Evolutionary conservation across 2,797 vertebrate genomes (phyloP).

Genomic region (Ciconia nigra): DNA sequence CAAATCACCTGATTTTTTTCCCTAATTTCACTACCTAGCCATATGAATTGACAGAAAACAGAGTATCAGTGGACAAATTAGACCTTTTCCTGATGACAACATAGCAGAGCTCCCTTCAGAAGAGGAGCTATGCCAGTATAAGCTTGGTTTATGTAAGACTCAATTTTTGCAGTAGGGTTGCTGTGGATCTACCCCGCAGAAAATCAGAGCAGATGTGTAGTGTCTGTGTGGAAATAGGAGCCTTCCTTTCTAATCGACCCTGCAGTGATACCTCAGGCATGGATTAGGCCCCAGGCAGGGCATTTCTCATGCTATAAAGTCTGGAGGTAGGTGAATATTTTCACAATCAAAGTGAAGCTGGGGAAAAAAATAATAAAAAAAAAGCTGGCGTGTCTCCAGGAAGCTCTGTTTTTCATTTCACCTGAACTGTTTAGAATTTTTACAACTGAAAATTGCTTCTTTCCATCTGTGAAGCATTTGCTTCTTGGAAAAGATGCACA

Average conservation of each 20-base stretch:
- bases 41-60: not conserved
- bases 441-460: slow-evolving; percentile 58
- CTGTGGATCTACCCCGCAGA: not conserved
- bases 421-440: slow-evolving; percentile 70
- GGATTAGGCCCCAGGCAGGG: not conserved
- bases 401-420: slow-evolving; percentile 70
- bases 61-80: not conserved
- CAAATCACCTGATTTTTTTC: not conserved
- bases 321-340: slow-evolving; percentile 38
- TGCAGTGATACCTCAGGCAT: not conserved
- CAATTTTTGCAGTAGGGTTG: not conserved
- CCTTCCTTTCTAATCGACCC: not conserved
- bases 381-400: slow-evolving; percentile 10
- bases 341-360: slow-evolving; percentile 50
- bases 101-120: not conserved
- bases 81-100: not conserved
- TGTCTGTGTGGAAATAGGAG: slow-evolving; percentile 13
- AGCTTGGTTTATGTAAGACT: not conserved
- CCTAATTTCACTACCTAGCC: not conserved
- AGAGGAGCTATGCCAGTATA: not conserved
- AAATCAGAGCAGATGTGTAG: slow-evolving; percentile 23
- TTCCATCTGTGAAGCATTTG: slow-evolving; percentile 64
- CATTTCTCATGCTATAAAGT: slow-evolving; percentile 36
- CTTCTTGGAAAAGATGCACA: slow-evolving; percentile 64
- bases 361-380: not conserved